phyloP scores from a whole-genome alignment of 2,797 vertebrate species.

The Dallia pectoralis region DNA sequence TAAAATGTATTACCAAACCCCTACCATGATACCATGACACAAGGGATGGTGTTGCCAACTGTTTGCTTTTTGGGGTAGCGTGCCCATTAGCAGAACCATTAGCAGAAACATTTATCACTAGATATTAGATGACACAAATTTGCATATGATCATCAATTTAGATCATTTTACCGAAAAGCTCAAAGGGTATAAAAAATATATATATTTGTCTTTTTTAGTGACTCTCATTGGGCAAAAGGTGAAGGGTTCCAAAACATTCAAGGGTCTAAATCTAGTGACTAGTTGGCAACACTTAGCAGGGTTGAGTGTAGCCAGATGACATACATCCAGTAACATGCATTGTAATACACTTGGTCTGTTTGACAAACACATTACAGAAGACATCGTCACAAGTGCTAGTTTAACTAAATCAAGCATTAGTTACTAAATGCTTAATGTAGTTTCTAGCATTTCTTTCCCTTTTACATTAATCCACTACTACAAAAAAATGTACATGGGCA shows the following conservation, averaged over 20 bases:
- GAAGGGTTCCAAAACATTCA: neutral
- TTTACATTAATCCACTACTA: neutral
- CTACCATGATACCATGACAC: neutral
- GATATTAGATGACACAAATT: neutral
- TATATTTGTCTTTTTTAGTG: neutral
- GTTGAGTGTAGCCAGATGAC: neutral
- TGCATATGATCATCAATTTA: neutral
- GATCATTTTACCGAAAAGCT: neutral
- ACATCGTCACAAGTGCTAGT: neutral
- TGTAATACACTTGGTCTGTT: neutral
- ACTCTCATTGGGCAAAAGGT: neutral
- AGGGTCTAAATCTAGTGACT: neutral
- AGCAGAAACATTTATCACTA: neutral
- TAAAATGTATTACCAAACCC: conserved; percentile 2
- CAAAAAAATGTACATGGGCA: neutral
- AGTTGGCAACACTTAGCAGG: conserved; percentile 1
- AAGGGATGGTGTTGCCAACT: conserved; percentile 1
- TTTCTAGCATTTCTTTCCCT: neutral
- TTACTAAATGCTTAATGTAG: neutral
- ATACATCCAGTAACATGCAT: neutral
- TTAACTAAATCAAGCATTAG: neutral
- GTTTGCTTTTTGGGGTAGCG: neutral
- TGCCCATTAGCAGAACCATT: neutral
- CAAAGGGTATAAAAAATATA: neutral
- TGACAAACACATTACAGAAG: neutral